A percentile compares a stretch with the other conserved stretches of the same genome.
phyloP scores from a whole-genome alignment of 2,113 vertebrate species.

The Artemisiospiza belli region DNA sequence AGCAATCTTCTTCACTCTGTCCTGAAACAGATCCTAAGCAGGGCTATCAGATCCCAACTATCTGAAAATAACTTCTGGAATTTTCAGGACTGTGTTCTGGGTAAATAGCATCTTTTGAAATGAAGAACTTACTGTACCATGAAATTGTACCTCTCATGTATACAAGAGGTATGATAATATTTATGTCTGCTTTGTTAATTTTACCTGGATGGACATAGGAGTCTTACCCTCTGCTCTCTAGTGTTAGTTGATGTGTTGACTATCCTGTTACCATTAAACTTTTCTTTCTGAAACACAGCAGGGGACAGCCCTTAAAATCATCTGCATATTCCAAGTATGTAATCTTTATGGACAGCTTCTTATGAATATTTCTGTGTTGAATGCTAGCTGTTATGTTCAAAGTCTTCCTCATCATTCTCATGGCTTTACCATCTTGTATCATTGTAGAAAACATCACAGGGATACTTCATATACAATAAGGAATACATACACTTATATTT shows the following conservation, averaged over 20 bases:
- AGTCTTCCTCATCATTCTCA: not conserved
- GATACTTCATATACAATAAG: not conserved
- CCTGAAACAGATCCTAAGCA: not conserved
- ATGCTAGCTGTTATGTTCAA: not conserved
- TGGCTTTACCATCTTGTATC: not conserved
- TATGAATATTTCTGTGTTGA: not conserved
- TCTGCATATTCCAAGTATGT: not conserved
- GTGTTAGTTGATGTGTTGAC: not conserved
- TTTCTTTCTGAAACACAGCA: not conserved
- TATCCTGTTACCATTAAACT: not conserved
- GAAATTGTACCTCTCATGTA: not conserved
- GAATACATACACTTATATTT: not conserved
- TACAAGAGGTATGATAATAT: not conserved
- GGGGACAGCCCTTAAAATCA: not conserved
- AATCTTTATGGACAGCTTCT: not conserved
- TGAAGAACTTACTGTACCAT: not conserved
- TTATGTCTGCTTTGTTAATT: not conserved
- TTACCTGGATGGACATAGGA: not conserved
- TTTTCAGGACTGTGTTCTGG: not conserved
- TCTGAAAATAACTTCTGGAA: not conserved
- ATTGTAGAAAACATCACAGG: not conserved
- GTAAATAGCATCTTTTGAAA: not conserved
- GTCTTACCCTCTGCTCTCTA: not conserved
- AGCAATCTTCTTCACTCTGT: not conserved
- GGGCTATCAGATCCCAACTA: not conserved